A percentile compares a stretch with the other conserved stretches of the same genome.
Conservation (phyloP, 2,113 vertebrate genomes). For the Eulacestoma nigropectus region DNA sequence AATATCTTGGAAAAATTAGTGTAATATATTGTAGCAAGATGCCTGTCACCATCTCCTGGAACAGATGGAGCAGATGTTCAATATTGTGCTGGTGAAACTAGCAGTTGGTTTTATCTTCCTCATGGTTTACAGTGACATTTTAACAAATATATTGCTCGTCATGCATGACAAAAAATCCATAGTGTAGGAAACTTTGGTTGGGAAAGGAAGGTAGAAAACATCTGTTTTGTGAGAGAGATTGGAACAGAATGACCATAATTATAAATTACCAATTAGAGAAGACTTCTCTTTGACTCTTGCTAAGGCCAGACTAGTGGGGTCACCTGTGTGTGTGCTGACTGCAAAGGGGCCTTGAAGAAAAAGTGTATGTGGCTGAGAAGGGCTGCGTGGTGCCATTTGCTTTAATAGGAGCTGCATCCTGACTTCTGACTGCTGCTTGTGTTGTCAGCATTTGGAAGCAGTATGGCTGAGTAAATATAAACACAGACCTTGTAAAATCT, state of each 20-base stretch:
- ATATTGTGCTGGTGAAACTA: background rate
- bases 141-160: background rate
- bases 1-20: background rate
- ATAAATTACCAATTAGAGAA: background rate
- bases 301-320: background rate
- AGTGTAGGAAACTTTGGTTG: background rate
- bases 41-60: background rate
- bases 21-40: background rate
- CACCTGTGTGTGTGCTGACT: background rate
- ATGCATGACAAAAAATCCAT: background rate
- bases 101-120: background rate
- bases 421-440: background rate
- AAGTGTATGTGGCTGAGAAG: background rate
- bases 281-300: background rate
- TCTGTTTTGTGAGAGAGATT: background rate
- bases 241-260: background rate
- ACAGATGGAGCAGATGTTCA: slow-evolving; percentile 24
- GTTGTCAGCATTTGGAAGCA: background rate
- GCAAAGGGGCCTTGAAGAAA: background rate
- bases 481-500: background rate
- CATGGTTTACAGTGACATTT: slow-evolving; percentile 1
- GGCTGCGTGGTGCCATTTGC: background rate
- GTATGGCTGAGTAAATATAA: background rate
- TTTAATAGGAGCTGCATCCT: background rate
- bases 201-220: background rate